phyloP scores from a whole-genome alignment of 2,888 invertebrate species.

The Acanthococcus lagerstroemiae region DNA sequence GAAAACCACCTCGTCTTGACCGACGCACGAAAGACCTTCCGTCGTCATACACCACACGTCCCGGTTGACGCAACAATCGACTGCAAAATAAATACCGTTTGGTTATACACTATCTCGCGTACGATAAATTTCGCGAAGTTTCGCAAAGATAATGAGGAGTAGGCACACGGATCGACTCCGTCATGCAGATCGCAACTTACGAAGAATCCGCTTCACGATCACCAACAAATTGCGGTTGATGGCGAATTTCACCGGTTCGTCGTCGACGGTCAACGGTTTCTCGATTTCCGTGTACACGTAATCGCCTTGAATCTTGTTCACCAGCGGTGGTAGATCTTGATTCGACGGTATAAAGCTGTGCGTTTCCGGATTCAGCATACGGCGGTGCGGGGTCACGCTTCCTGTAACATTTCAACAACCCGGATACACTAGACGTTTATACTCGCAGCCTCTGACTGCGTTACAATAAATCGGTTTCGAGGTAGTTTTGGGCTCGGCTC shows the following conservation, averaged over 20 bases:
- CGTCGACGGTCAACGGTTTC: constrained; percentile 48
- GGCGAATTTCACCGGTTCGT: constrained; percentile 56
- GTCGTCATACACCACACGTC: constrained; percentile 68
- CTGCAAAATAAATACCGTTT: constrained; percentile 42
- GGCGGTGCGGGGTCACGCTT: background rate
- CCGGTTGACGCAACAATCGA: constrained; percentile 64
- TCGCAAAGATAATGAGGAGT: background rate
- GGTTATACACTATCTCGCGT: constrained; percentile 7
- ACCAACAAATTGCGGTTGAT: constrained; percentile 64
- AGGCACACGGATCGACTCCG: too few species aligned
- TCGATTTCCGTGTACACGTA: constrained; percentile 49
- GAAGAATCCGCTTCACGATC: constrained; percentile 55
- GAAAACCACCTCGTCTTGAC: constrained; percentile 71
- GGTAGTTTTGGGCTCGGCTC: too few species aligned
- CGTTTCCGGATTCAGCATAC: constrained; percentile 52
- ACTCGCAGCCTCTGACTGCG: too few species aligned
- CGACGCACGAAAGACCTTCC: constrained; percentile 64
- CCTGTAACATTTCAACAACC: constrained; percentile 43
- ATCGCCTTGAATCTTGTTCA: constrained; percentile 41
- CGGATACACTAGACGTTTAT: too few species aligned
- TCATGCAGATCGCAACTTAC: too few species aligned
- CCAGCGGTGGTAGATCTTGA: constrained; percentile 41
- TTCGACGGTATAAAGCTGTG: constrained; percentile 49
- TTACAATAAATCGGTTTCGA: too few species aligned
- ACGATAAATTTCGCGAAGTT: constrained; percentile 2